phyloP scores from a whole-genome alignment of 2,888 invertebrate genomes.

The Nematopogon swammerdamellus region DNA sequence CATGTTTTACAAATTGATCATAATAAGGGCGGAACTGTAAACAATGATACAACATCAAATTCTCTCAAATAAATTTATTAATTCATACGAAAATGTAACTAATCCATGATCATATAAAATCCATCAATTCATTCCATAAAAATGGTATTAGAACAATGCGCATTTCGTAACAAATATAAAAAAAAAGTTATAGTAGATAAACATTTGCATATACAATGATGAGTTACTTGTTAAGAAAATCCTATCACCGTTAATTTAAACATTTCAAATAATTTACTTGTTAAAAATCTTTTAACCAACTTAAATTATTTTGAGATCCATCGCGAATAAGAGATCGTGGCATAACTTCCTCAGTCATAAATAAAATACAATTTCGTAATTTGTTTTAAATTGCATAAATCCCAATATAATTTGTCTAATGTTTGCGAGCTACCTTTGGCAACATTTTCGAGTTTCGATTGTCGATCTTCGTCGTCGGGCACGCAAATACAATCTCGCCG shows the following conservation, averaged over 20 bases:
- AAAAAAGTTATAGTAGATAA: not conserved
- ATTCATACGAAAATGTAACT: not conserved
- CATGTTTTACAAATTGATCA: not conserved
- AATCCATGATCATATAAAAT: not conserved
- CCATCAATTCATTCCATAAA: not conserved
- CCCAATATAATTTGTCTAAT: not conserved
- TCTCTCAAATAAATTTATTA: not conserved
- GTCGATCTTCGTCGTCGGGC: too few species aligned
- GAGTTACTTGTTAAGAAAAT: not conserved
- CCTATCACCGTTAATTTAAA: not conserved
- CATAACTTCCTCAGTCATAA: not conserved
- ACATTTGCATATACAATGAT: not conserved
- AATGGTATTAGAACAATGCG: not conserved
- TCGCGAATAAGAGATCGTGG: not conserved
- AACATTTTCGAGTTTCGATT: not conserved
- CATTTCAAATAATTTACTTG: not conserved
- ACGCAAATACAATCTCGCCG: slow-evolving; percentile 4
- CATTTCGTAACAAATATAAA: not conserved
- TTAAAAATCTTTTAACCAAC: not conserved
- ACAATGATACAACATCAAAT: not conserved
- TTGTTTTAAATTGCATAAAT: not conserved
- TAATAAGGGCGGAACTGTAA: not conserved
- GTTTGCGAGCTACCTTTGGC: not conserved
- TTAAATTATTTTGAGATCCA: not conserved
- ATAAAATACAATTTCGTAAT: not conserved